phyloP scores from a whole-genome alignment of 2,113 vertebrate species.

The Gnathochromis pfefferi region DNA sequence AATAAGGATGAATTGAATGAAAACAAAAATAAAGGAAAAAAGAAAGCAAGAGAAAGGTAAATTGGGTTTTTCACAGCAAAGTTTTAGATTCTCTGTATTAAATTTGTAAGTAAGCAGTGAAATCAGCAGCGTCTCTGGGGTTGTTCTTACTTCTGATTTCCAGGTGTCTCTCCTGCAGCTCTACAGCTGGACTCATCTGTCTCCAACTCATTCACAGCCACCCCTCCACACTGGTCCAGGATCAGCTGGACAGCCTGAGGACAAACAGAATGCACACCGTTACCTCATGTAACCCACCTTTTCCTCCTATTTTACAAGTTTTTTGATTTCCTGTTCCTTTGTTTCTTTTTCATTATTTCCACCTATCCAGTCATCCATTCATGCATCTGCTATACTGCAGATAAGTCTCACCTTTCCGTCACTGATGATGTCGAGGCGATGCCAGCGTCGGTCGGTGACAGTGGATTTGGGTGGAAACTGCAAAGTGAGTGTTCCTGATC shows the following conservation, averaged over 20 bases:
- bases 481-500: conserved; percentile 78
- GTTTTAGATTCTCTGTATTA: background rate
- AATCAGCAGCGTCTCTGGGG: background rate
- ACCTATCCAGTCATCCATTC: background rate
- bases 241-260: conserved; percentile 78
- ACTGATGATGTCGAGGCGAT: conserved; percentile 77
- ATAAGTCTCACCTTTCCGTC: conserved; percentile 75
- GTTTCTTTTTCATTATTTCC: background rate
- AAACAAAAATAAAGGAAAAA: background rate
- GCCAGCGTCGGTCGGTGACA: conserved; percentile 80
- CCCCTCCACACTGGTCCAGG: conserved; percentile 78
- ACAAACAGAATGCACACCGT: background rate
- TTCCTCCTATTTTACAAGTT: background rate
- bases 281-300: background rate
- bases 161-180: conserved; percentile 74
- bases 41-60: background rate
- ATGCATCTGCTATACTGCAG: background rate
- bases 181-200: conserved; percentile 73
- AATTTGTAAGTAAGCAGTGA: background rate
- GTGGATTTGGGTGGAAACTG: conserved; percentile 68
- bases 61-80: background rate
- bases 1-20: background rate
- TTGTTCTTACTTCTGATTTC: conserved; percentile 71
- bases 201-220: conserved; percentile 50
- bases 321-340: background rate